Evolutionary conservation across 2,113 vertebrate genomes (phyloP), one percentile per base, ranked within the genome.

Genomic region (Malurus elegans): DNA sequence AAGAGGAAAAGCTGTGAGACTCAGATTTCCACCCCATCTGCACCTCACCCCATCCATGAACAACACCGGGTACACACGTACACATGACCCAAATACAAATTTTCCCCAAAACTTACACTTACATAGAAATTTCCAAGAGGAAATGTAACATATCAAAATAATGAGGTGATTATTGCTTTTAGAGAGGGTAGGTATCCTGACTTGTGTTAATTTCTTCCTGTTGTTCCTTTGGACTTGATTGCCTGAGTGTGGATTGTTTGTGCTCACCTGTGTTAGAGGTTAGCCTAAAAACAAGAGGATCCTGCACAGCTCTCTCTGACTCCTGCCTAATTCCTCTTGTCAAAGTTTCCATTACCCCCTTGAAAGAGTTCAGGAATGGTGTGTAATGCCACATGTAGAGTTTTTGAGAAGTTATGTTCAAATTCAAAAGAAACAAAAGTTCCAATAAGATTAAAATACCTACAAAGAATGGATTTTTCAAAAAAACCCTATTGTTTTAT

Each of bases 361-460:
- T 76, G 72, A 66, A 88, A 50, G 53, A 53, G 36, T 79, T 93
- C 67, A 88, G 79, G 87, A 95, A 96, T 67, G 81, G 38, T 45
- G 42, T 18, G 40, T 14, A 80, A 67, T 87, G 44, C 76, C 73
- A 76, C 86, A 83, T 58, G 79, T 50, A 79, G 81, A 85, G 54
- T 40, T 76, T 93, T 94, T 79, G 73, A 82, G 48, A 95, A 80
- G 54, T 88, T 92, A 76, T 91, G 96, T 94, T 93, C 71, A 75
- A 92, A 92, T 86, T 92, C 34, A 92, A 85, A 93, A 75, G 69
- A 86, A 88, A 84, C 60, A 92, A 96, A 92, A 72, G 40, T 79
- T 88, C 42, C 61, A 95, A 47, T 53, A 60, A 74, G 74, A 96
- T 96, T 91, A 94, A 96, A 96, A 93, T 96, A 81, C 45, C 71